Conservation (phyloP, 2,888 invertebrate genomes). For the Meiosimyza platycephala region DNA sequence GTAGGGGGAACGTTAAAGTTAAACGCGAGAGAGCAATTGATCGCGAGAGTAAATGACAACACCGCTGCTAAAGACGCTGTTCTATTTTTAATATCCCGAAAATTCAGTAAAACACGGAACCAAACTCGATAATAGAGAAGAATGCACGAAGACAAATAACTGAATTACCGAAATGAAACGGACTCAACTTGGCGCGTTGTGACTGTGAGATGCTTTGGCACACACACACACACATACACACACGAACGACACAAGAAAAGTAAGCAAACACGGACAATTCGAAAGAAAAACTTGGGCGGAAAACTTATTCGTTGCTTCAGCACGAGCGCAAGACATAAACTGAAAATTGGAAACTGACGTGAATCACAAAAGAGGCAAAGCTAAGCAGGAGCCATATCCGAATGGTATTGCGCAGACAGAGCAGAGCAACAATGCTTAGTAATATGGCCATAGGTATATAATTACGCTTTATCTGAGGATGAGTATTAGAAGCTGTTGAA, state of each 20-base stretch:
- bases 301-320: constrained; percentile 7
- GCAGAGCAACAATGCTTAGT: too few relatives aligned
- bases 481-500: too few relatives aligned
- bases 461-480: too few relatives aligned
- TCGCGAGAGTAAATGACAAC: constrained; percentile 19
- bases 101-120: constrained; percentile 49
- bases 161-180: constrained; percentile 57
- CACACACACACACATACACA: constrained; percentile 19
- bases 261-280: background rate
- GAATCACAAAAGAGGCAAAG: constrained; percentile 5
- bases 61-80: constrained; percentile 33
- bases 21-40: constrained; percentile 26
- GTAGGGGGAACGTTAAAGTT: constrained; percentile 9
- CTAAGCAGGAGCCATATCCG: background rate
- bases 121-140: constrained; percentile 37
- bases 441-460: too few relatives aligned
- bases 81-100: constrained; percentile 37
- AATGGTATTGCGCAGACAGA: too few relatives aligned
- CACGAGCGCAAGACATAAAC: constrained; percentile 8
- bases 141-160: constrained; percentile 52
- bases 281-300: constrained; percentile 28
- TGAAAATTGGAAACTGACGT: constrained; percentile 20
- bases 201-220: background rate
- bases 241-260: background rate
- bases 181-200: constrained; percentile 58